Evolutionary conservation across 1,140 invertebrate genomes (phyloP), one percentile per base, ranked within the genome.

Genomic region (Sweltsa coloradensis): DNA sequence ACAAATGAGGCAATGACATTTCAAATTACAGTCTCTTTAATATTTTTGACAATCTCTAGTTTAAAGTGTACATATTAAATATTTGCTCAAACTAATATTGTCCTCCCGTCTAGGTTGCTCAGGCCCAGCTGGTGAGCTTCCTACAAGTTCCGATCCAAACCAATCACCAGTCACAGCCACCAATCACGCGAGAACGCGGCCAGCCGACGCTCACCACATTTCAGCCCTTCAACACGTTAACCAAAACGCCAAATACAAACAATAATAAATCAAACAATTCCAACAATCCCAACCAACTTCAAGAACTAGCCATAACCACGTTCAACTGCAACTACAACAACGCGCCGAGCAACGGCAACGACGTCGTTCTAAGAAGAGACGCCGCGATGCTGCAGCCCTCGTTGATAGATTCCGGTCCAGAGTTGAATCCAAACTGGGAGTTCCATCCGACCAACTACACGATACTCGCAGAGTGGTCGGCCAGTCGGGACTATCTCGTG

Each of bases 61-160:
- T n/a, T n/a, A n/a, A n/a, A n/a, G n/a, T n/a, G n/a, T n/a, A n/a
- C n/a, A n/a, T n/a, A n/a, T n/a, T n/a, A n/a, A n/a, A n/a, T n/a
- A n/a, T n/a, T n/a, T n/a, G n/a, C n/a, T n/a, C n/a, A n/a, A n/a
- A n/a, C n/a, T n/a, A n/a, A n/a, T n/a, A n/a, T n/a, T n/a, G n/a
- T n/a, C n/a, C 65, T 0, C 58, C 61, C 37, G 58, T 55, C 1
- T 68, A 72, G 65, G 74, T 79, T 51, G 73, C 70, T 22, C 79
- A 79, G 53, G 74, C 69, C 19, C 79, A 79, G 53, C 60, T 82
- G 46, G 75, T 81, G 18, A 75, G 75, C 55, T 79, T 81, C 53
- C 63, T 79, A 0, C 75, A 80, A 49, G 67, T 73, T 26, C 72
- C 78, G 39, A 50, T 59, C n/a, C 52, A 53, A 25, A 47, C 52